Evolutionary conservation across 2,113 vertebrate genomes (phyloP), one percentile per base, ranked within the genome.

Genomic region (Pithys albifrons): DNA sequence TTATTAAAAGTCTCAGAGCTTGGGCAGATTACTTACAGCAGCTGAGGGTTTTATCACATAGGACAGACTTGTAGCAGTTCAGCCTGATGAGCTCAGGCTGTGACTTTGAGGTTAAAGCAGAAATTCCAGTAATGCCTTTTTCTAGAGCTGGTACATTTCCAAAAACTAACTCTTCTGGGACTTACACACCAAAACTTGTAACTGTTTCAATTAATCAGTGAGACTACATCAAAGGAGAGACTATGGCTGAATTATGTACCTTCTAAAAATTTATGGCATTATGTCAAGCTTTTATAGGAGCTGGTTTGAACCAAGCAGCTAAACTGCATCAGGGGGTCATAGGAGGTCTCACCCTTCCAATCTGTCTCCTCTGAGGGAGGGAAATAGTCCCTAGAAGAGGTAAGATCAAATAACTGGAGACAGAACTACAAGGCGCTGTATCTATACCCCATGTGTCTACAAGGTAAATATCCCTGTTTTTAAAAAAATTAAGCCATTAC

Each of bases 41-140:
- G 24, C 7, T 61, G 39, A 85, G 85, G 41, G 7, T 72, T 9
- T 90, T 95, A 87, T 75, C 77, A 35, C 35, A 81, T 72, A 51
- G 29, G 58, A 57, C 85, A 91, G 85, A 48, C 57, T 75, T 72
- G 24, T 14, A 88, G 45, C 66, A 82, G 35, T 78, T 88, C 45
- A 88, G n/a, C 19, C 45, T 91, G 62, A 72, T 25, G 46, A 58
- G 49, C 79, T 66, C 23, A 80, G 39, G 46, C 86, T 25, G 19
- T 23, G 91, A 62, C 18, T 49, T 22, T 11, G n/a, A 88, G 25
- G 49, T 73, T 80, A 94, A 94, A 90, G 58, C 52, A 62, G 41
- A 73, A 89, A 41, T 18, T 62, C 41, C 28, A 54, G 5, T 73
- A 85, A 72, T 41, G 24, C 2, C 10, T 80, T 93, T 91, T 90